A percentile compares a stretch with the other conserved stretches of the same genome.
These are phyloP conservation scores for Dendrolimus kikuchii DNA, from an alignment of 1,140 invertebrate species.

Conservation along the genomic window DNA sequence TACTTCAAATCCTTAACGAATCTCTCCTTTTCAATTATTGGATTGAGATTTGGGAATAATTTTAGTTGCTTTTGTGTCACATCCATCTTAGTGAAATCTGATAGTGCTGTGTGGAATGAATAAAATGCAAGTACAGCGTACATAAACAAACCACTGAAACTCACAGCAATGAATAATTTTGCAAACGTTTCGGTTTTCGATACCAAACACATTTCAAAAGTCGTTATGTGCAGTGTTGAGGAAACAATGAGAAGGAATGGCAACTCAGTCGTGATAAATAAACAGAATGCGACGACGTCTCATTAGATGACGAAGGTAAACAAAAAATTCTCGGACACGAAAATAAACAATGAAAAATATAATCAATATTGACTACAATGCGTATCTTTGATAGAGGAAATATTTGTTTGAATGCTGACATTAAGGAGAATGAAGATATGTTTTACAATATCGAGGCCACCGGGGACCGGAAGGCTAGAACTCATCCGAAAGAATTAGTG, in stretches of 20 bases:
- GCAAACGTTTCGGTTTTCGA: conserved; percentile 36
- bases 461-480: too few species aligned
- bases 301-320: conserved; percentile 17
- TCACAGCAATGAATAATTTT: conserved; percentile 56
- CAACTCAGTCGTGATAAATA: conserved; percentile 23
- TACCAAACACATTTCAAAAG: conserved; percentile 25
- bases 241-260: conserved; percentile 13
- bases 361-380: too few species aligned
- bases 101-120: conserved; percentile 39
- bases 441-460: too few species aligned
- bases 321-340: conserved; percentile 20
- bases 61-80: conserved; percentile 13
- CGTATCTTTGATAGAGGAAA: too few species aligned
- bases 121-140: conserved; percentile 45
- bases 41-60: conserved; percentile 8
- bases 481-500: too few species aligned
- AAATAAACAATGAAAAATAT: conserved; percentile 14
- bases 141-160: conserved; percentile 37
- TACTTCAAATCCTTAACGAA: conserved; percentile 30
- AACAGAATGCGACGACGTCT: conserved; percentile 11
- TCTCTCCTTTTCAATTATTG: conserved; percentile 6
- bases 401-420: too few species aligned
- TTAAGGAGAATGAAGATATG: too few species aligned
- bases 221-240: conserved; percentile 7
- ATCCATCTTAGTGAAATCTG: conserved; percentile 19